These are phyloP conservation scores for Tholera decimalis DNA, from an alignment of 2,888 invertebrate species.

Conservation along the genomic window DNA sequence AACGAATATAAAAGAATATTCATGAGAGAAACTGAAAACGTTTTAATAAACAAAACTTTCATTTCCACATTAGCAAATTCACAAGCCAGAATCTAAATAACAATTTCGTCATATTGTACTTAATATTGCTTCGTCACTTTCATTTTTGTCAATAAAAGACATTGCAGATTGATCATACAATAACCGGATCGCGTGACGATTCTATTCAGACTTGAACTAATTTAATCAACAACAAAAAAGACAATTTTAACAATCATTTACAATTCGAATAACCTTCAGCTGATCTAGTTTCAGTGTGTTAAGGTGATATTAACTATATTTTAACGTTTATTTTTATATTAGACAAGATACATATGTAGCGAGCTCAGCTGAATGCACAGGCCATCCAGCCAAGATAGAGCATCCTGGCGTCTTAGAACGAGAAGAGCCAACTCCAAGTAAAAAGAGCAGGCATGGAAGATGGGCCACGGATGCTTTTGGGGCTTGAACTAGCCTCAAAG, in stretches of 20 bases:
- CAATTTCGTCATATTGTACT: not conserved
- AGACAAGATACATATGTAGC: too few species aligned
- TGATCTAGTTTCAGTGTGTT: slow-evolving; percentile 8
- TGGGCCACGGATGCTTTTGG: too few species aligned
- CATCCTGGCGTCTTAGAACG: too few species aligned
- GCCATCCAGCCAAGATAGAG: too few species aligned
- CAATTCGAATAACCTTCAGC: slow-evolving; percentile 22
- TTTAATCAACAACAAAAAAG: slow-evolving; percentile 10
- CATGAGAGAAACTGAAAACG: slow-evolving; percentile 19
- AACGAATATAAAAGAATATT: slow-evolving; percentile 13
- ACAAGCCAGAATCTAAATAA: slow-evolving; percentile 1
- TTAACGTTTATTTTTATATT: not conserved
- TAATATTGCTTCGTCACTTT: not conserved
- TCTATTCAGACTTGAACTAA: slow-evolving; percentile 27
- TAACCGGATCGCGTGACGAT: slow-evolving; percentile 29
- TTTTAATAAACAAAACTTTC: slow-evolving; percentile 6
- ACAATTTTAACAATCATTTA: not conserved
- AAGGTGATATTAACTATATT: slow-evolving; percentile 2
- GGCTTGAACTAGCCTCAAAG: too few species aligned
- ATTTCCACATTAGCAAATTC: not conserved
- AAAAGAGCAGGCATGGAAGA: too few species aligned
- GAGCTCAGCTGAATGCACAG: too few species aligned
- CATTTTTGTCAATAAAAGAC: slow-evolving; percentile 6
- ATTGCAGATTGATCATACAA: slow-evolving; percentile 7
- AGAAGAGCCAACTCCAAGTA: too few species aligned